These are phyloP conservation scores for Syngnathus rostellatus DNA, from an alignment of 2,797 vertebrate species.

Conservation along the genomic window DNA sequence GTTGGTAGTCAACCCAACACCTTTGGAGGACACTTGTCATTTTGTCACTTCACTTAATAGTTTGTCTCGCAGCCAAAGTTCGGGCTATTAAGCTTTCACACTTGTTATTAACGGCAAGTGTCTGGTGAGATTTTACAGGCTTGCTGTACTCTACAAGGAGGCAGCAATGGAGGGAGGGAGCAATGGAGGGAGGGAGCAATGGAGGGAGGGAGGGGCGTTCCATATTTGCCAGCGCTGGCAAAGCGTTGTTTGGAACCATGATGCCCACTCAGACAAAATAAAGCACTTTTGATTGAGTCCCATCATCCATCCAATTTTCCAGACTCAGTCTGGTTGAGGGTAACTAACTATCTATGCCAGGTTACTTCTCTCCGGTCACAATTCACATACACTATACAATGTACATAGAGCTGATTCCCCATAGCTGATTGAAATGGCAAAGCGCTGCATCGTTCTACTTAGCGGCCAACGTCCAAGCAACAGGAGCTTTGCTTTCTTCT, in stretches of 20 bases:
- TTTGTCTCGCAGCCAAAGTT: constrained; percentile 3
- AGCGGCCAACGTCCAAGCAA: constrained; percentile 21
- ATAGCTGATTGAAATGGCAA: constrained; percentile 6
- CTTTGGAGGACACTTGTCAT: constrained; percentile 3
- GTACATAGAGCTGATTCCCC: too few relatives aligned
- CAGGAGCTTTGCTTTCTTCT: constrained; percentile 19
- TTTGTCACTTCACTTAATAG: constrained; percentile 11
- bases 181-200: too few relatives aligned
- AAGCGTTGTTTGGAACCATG: constrained; percentile 32
- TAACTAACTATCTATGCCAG: background rate
- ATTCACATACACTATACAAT: too few relatives aligned
- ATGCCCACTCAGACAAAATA: constrained; percentile 33
- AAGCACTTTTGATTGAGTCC: constrained; percentile 25
- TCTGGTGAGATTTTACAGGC: constrained; percentile 24
- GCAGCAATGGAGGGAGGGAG: too few relatives aligned
- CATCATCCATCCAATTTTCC: constrained; percentile 1
- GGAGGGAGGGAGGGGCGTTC: constrained; percentile 5
- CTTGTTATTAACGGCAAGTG: constrained; percentile 12
- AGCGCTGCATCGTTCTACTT: constrained; percentile 22
- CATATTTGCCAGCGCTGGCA: constrained; percentile 30
- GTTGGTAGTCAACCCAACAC: background rate
- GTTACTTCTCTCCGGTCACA: too few relatives aligned
- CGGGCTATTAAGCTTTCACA: constrained; percentile 8
- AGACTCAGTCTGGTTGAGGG: background rate
- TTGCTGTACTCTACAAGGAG: constrained; percentile 23